Conservation (phyloP, 2,888 invertebrate genomes). For the Epiperipatus broadwayi region DNA sequence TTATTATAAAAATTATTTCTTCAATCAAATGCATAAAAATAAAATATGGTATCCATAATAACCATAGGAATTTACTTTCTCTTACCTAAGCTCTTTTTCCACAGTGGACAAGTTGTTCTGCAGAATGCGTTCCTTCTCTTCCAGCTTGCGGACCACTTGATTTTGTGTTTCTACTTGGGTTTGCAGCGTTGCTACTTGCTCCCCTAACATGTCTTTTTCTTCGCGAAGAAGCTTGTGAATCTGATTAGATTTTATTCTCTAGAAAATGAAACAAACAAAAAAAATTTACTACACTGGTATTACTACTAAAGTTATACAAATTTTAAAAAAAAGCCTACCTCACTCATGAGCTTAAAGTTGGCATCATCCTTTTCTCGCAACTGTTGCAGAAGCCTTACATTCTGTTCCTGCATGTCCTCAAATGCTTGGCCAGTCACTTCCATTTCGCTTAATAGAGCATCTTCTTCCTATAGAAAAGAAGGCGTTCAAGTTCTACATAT, state of each 20-base stretch:
- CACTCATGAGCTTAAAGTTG: conserved; percentile 95
- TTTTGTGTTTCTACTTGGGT: conserved; percentile 86
- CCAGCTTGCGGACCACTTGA: conserved; percentile 71
- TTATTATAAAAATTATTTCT: no score
- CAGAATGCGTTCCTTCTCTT: conserved; percentile 82
- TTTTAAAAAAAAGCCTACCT: conserved; percentile 29
- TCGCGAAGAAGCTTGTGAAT: conserved; percentile 79
- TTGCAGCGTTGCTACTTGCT: conserved; percentile 59
- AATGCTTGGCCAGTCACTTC: conserved; percentile 97
- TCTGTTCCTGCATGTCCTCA: conserved; percentile 98
- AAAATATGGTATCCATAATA: no score
- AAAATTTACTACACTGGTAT: no score
- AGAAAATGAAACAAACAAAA: no score
- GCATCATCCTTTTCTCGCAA: conserved; percentile 73
- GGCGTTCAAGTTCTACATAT: no score
- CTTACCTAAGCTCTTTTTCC: conserved; percentile 60
- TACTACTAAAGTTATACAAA: not conserved
- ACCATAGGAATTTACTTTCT: no score
- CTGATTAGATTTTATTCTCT: conserved; percentile 77
- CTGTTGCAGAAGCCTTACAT: conserved; percentile 81
- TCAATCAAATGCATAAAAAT: no score
- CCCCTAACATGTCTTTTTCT: conserved; percentile 78
- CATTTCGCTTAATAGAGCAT: conserved; percentile 91
- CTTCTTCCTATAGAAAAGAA: conserved; percentile 50
- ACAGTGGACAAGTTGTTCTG: conserved; percentile 77